phyloP scores from a whole-genome alignment of 2,113 vertebrate genomes.

The Lonchura striata region DNA sequence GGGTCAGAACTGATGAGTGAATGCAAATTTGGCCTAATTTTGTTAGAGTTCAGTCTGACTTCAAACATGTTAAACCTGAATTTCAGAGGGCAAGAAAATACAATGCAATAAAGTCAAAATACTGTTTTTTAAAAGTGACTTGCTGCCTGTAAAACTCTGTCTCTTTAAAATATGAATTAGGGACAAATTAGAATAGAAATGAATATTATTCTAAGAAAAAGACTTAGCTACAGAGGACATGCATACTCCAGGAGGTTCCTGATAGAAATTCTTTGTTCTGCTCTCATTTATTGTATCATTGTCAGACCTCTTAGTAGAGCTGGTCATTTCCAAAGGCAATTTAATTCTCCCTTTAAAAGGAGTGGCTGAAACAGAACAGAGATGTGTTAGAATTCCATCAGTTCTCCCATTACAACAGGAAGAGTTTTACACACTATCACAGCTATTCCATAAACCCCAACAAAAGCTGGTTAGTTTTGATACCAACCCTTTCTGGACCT shows the following conservation, averaged over 20 bases:
- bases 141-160: background rate
- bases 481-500: background rate
- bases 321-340: conserved; percentile 76
- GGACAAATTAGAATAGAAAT: background rate
- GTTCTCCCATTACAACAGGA: background rate
- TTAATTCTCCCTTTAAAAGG: conserved; percentile 72
- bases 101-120: background rate
- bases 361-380: conserved; percentile 62
- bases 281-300: background rate
- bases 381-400: background rate
- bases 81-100: background rate
- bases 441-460: background rate
- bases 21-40: background rate
- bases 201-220: background rate
- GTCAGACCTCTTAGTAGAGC: conserved; percentile 60
- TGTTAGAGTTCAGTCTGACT: background rate
- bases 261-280: background rate
- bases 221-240: conserved; percentile 2
- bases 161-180: background rate
- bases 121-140: background rate
- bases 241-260: background rate
- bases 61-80: background rate
- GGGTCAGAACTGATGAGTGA: background rate
- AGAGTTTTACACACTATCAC: background rate
- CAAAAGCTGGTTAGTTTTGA: background rate